Evolutionary conservation across 2,113 vertebrate species (phyloP).

Genomic region (Geococcyx californianus): DNA sequence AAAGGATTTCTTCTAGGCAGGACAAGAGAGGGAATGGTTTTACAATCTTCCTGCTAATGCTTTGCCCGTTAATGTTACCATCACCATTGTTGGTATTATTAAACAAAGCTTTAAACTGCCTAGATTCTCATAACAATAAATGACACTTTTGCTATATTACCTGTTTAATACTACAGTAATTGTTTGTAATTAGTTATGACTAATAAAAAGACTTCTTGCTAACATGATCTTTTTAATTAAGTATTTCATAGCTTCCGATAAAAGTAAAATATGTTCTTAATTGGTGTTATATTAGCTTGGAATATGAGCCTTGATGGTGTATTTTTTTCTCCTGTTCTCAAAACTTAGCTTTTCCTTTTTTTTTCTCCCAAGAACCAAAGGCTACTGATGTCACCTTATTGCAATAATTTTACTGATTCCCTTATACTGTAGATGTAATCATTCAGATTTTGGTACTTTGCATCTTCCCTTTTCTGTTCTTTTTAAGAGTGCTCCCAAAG

Average conservation of each 20-base stretch:
- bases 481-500: background rate
- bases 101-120: background rate
- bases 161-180: slow-evolving; percentile 31
- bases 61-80: background rate
- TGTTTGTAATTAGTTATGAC: slow-evolving; percentile 32
- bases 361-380: background rate
- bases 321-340: background rate
- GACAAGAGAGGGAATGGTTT: background rate
- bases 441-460: background rate
- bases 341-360: background rate
- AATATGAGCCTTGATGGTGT: background rate
- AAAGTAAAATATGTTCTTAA: background rate
- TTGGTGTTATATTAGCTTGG: background rate
- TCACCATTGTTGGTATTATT: background rate
- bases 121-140: slow-evolving; percentile 24
- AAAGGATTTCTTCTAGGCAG: background rate
- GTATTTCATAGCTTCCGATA: slow-evolving; percentile 9
- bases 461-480: background rate
- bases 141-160: slow-evolving; percentile 1
- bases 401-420: fast-evolving
- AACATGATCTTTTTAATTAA: slow-evolving; percentile 34
- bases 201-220: slow-evolving; percentile 31
- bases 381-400: background rate
- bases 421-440: background rate
- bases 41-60: background rate